Evolutionary conservation across 64 coral and sea anemone species (phyloP), one percentile per base, ranked within the genome.

Genomic region (Montipora foliosa): DNA sequence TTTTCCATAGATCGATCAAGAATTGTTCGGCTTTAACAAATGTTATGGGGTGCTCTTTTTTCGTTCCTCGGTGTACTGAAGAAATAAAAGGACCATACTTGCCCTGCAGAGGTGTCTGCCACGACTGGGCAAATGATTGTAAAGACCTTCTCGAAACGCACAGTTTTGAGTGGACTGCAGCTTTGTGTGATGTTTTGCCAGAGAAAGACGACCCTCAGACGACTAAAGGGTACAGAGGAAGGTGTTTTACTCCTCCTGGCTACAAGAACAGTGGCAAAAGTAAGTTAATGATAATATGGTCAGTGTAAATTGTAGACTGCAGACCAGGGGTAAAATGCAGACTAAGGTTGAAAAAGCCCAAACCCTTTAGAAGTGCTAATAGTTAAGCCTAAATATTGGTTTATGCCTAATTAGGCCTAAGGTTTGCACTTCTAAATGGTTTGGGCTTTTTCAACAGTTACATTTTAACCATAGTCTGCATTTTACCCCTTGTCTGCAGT

Each of bases 11-110:
- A 8, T 5, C 13, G 5, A 44, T 93, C 5, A 49, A 14, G 15
- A 79, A 78, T 16, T 93, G 92, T 46, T 93, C 92, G 14, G 14
- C 76, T 25, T 80, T 68, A n/a, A 73, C 64, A 6, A 68, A 80
- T 25, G 52, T 67, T 7, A 88, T 93, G 48, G 70, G 68, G 1
- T 93, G 92, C 57, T 93, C 92, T 24, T 5, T 79, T 20, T 88
- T 69, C 67, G 19, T 88, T 6, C 92, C 92, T 8, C 57, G 92
- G 44, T 93, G 92, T 49, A 78, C 53, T 3, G 83, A 87, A 20
- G 81, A 88, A 14, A 79, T 93, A 87, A 19, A 67, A 15, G 92
- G 92, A 62, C 92, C 92, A 29, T 93, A 79, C 88, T 17, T 93
- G 4, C 92, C 85, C 14, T 93, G 92, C 20, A 25, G 84, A 73